A percentile compares a stretch with the other conserved stretches of the same genome.
Conservation (phyloP, 1,140 invertebrate species). For the Camponotus vicinus region DNA sequence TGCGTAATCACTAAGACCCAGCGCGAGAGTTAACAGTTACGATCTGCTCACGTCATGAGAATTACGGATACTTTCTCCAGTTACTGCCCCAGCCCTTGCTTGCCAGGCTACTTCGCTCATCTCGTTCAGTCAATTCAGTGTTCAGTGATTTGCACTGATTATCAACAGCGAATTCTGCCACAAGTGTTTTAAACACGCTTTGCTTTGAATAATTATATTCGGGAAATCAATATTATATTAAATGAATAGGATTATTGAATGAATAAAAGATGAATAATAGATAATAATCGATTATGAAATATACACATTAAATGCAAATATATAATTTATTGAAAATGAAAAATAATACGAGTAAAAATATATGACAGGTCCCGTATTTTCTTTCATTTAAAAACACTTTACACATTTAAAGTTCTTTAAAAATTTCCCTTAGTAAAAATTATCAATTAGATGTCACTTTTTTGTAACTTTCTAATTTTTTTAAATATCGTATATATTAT, state of each 20-base stretch:
- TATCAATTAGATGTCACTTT: conserved; percentile 14
- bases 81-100: conserved; percentile 27
- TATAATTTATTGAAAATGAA: not conserved
- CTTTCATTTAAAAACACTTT: not conserved
- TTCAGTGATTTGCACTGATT: not conserved
- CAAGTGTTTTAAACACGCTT: not conserved
- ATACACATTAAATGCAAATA: not conserved
- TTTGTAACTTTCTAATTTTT: not conserved
- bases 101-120: conserved; percentile 4
- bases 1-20: conserved; percentile 51
- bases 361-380: not conserved
- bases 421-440: conserved; percentile 27
- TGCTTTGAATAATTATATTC: not conserved
- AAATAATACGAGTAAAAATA: not conserved
- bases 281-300: not conserved
- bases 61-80: conserved; percentile 65
- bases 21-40: conserved; percentile 52
- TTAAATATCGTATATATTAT: too few species aligned
- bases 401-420: not conserved
- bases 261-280: conserved; percentile 17
- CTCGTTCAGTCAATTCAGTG: not conserved
- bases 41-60: conserved; percentile 36
- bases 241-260: not conserved
- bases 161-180: not conserved
- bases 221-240: not conserved